These are phyloP conservation scores for Oreohelix idahoensis DNA, from an alignment of 1,140 invertebrate species.

Conservation along the genomic window DNA sequence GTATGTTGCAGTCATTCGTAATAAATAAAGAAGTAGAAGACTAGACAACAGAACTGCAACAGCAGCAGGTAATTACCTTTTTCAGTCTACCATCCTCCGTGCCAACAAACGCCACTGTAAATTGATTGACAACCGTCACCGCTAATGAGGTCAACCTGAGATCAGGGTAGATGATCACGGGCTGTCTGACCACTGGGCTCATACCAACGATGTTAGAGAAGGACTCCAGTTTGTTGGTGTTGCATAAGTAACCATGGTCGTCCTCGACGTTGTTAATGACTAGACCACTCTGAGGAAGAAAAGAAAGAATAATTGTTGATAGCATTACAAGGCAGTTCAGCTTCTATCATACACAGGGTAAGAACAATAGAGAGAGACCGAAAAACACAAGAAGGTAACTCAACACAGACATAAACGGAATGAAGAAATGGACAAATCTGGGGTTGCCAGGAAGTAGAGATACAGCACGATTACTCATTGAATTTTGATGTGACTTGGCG, in stretches of 20 bases:
- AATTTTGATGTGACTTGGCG: no score
- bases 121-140: slow-evolving; percentile 94
- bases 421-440: no score
- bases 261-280: slow-evolving; percentile 45
- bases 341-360: no score
- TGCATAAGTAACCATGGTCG: slow-evolving; percentile 56
- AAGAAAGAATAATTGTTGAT: neutral
- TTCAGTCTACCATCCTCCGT: slow-evolving; percentile 91
- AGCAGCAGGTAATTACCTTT: slow-evolving; percentile 82
- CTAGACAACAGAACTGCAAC: no score
- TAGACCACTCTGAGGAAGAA: slow-evolving; percentile 42
- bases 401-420: no score
- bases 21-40: no score
- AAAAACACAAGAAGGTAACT: no score
- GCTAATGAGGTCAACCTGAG: slow-evolving; percentile 85
- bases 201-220: slow-evolving; percentile 57
- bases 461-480: no score
- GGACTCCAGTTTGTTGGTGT: slow-evolving; percentile 49
- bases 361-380: no score
- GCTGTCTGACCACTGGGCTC: slow-evolving; percentile 37
- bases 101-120: slow-evolving; percentile 96
- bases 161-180: slow-evolving; percentile 45
- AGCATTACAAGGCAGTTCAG: no score
- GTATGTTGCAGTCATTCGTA: no score
- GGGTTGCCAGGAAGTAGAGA: no score